These are phyloP conservation scores for Sarcophaga carnaria DNA, from an alignment of 2,888 invertebrate species.

Conservation along the genomic window DNA sequence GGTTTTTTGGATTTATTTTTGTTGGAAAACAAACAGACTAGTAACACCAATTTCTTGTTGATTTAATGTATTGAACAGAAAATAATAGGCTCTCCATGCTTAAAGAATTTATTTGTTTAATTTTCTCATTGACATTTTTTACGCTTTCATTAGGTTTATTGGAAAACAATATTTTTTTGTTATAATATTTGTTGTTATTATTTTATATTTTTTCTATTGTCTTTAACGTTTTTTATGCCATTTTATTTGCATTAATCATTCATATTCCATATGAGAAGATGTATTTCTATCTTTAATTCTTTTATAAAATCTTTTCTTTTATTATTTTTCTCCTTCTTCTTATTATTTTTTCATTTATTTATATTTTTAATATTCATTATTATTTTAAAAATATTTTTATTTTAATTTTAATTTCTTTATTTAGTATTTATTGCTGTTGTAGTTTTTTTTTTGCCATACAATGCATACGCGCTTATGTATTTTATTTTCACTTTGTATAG, in stretches of 20 bases:
- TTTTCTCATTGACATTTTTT: neutral
- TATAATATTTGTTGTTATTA: slow-evolving; percentile 6
- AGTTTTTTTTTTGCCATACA: slow-evolving; percentile 36
- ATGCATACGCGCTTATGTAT: neutral
- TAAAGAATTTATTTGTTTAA: slow-evolving; percentile 51
- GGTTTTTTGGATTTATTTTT: neutral
- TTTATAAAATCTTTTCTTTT: neutral
- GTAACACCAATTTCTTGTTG: slow-evolving; percentile 31
- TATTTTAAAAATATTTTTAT: slow-evolving; percentile 11
- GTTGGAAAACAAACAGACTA: slow-evolving; percentile 21
- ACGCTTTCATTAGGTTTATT: slow-evolving; percentile 6
- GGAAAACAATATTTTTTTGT: neutral
- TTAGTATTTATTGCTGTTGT: neutral
- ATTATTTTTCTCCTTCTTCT: neutral
- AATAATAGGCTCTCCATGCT: slow-evolving; percentile 55
- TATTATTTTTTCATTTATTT: slow-evolving; percentile 6
- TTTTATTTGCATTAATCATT: slow-evolving; percentile 5
- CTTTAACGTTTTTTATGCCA: neutral
- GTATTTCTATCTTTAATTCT: no score
- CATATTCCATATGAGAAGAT: no score
- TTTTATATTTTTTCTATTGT: slow-evolving; percentile 3
- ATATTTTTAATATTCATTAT: neutral
- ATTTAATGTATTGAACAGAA: slow-evolving; percentile 22
- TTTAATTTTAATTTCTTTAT: slow-evolving; percentile 2
- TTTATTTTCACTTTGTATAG: slow-evolving; percentile 56